Evolutionary conservation across 2,113 vertebrate species (phyloP), one percentile per base, ranked within the genome.

Genomic region (Callipepla squamata): DNA sequence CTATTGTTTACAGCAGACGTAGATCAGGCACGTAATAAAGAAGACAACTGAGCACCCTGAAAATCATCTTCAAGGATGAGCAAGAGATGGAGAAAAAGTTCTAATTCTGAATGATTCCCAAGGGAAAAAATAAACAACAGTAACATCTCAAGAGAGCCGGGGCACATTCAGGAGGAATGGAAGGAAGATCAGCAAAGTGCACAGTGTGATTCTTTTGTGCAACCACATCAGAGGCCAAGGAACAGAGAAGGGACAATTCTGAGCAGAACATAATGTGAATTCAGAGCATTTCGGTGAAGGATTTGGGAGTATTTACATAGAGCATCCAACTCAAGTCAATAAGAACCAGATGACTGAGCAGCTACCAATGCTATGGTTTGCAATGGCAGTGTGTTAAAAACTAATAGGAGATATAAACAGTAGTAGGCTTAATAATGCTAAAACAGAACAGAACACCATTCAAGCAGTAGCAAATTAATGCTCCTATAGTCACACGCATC

Each of bases 401-500:
- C 3, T 40, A 90, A 44, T 21, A 75, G 26, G 0, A 70, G 44
- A n/a, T 45, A 58, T 4, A 50, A 84, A 9, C 32, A 93, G 58
- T 9, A 34, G 20, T 9, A 28, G 23, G 36, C 9, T 67, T 53
- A 75, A 53, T 32, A 72, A 65, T 90, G 44, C 81, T 47, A 81
- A 90, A 78, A 14, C 47, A 67, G 23, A 85, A 44, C 22, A 22
- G 45, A 61, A 47, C 44, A 51, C 23, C 40, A 23, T 13, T 72
- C 57, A 84, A 53, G 26, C 16, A 18, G 38, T 15, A 70, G 51
- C 50, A 86, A 63, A 40, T 47, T 19, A 44, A 61, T 9, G n/a
- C 28, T 25, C 50, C 62, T n/a, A 47, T 8, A 81, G 58, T 13
- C 23, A 23, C 8, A 8, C 0, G 2, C 0, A 4, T 62, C 66